These are phyloP conservation scores for Neuroterus valhalla DNA, from an alignment of 1,140 invertebrate species.

Conservation along the genomic window DNA sequence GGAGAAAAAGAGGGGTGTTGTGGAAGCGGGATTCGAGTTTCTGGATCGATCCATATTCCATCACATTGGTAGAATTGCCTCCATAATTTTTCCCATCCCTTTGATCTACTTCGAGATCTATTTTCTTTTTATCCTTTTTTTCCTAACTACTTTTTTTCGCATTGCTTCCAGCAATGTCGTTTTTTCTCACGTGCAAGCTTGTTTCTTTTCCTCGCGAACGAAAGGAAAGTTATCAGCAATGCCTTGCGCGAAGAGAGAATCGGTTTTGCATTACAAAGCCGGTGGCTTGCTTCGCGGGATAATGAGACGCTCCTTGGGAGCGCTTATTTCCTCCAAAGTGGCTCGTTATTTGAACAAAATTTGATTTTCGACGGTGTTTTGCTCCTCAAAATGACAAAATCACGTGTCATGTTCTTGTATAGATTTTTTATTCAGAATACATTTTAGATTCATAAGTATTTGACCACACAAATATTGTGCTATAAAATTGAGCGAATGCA, in stretches of 20 bases:
- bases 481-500: no score
- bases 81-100: conserved; percentile 46
- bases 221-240: conserved; percentile 21
- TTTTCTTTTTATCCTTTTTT: conserved; percentile 34
- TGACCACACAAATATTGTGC: no score
- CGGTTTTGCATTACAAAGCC: conserved; percentile 55
- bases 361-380: background rate
- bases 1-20: background rate
- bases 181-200: conserved; percentile 1
- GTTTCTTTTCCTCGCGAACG: conserved; percentile 29
- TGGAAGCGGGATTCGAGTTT: conserved; percentile 13
- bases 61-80: conserved; percentile 45
- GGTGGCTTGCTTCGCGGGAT: conserved; percentile 47
- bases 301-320: conserved; percentile 48
- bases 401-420: no score
- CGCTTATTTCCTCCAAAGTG: conserved; percentile 40
- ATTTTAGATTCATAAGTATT: no score
- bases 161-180: background rate
- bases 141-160: background rate
- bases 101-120: conserved; percentile 46
- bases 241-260: conserved; percentile 40
- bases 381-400: background rate
- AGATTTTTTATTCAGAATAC: no score
- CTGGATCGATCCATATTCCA: conserved; percentile 40
- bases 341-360: conserved; percentile 13